Conservation (phyloP, 1,140 invertebrate genomes). For the Ditylenchus dipsaci region DNA sequence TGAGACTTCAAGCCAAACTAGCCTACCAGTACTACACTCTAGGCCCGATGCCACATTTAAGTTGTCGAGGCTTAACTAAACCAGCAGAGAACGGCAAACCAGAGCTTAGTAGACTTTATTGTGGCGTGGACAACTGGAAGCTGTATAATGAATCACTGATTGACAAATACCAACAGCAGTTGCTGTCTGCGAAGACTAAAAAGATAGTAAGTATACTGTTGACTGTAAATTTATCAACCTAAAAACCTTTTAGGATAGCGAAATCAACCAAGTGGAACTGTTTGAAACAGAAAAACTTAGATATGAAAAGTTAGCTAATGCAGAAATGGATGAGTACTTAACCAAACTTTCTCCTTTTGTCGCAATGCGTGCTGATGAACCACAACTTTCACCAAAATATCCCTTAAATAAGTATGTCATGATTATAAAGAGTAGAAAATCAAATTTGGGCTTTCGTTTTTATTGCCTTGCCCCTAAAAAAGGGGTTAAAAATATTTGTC, state of each 20-base stretch:
- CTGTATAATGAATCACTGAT: conserved; percentile 15
- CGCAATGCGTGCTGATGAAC: conserved; percentile 10
- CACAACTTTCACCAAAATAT: conserved; percentile 11
- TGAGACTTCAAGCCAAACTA: conserved; percentile 12
- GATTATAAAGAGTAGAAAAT: too few species aligned
- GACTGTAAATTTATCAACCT: not conserved
- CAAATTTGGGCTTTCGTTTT: too few species aligned
- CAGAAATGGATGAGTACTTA: conserved; percentile 1
- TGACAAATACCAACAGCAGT: not conserved
- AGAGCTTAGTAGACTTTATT: conserved; percentile 10
- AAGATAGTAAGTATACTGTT: not conserved
- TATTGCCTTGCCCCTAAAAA: too few species aligned
- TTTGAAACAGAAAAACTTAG: conserved; percentile 6
- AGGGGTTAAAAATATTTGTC: too few species aligned
- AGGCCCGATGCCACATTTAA: not conserved
- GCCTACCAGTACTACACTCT: conserved; percentile 10
- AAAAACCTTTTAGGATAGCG: conserved; percentile 1
- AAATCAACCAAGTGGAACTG: not conserved
- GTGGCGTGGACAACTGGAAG: conserved; percentile 17
- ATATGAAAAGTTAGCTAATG: not conserved
- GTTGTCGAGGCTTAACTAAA: conserved; percentile 4
- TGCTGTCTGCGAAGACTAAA: not conserved
- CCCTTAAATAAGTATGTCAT: conserved; percentile 10
- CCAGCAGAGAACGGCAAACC: not conserved
- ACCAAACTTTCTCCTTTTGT: conserved; percentile 4